Conservation (phyloP, 2,113 vertebrate genomes). For the Leptobrachium leishanense region DNA sequence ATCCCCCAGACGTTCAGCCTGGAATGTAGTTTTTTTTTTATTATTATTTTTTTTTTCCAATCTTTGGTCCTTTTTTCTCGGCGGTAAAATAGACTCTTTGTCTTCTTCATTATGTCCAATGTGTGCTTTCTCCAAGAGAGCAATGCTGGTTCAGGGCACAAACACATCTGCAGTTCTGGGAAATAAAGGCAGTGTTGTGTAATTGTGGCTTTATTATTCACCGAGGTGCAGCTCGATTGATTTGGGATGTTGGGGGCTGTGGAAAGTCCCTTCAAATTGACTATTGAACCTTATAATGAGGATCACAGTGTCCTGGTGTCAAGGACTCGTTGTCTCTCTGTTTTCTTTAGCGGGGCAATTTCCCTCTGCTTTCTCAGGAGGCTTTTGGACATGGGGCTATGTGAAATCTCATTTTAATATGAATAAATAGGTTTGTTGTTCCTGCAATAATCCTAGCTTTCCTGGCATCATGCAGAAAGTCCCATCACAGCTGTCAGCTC, state of each 20-base stretch:
- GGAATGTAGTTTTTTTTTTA: background rate
- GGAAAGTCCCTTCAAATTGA: slow-evolving; percentile 4
- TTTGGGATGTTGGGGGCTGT: slow-evolving; percentile 21
- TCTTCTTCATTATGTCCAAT: slow-evolving; percentile 28
- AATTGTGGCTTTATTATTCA: slow-evolving; percentile 27
- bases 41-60: background rate
- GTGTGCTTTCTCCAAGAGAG: slow-evolving; percentile 21
- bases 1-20: slow-evolving; percentile 4
- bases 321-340: no score
- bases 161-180: background rate
- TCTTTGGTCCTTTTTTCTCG: slow-evolving; percentile 16
- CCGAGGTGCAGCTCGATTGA: slow-evolving; percentile 16
- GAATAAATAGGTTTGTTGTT: background rate
- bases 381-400: background rate
- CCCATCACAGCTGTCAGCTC: no score
- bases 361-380: no score
- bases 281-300: no score
- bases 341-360: no score
- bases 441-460: no score
- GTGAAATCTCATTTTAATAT: background rate
- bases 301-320: background rate
- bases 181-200: slow-evolving; percentile 16
- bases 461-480: no score
- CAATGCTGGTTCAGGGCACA: slow-evolving; percentile 4
- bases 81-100: slow-evolving; percentile 41